These are phyloP conservation scores for Napeogenes sylphis DNA, from an alignment of 2,888 invertebrate species.

Conservation along the genomic window DNA sequence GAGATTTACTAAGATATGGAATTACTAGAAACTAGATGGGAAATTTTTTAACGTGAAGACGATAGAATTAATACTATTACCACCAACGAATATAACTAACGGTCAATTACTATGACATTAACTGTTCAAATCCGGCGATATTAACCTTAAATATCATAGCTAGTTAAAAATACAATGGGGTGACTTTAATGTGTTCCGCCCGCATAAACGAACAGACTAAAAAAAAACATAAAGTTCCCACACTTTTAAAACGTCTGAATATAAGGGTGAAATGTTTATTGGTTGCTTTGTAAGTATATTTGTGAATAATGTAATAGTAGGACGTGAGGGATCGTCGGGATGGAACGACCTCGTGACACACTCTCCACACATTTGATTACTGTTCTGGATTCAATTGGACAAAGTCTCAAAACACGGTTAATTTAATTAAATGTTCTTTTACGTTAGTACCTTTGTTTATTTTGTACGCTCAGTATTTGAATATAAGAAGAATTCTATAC, in stretches of 20 bases:
- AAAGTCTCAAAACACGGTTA: constrained; percentile 64
- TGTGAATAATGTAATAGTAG: constrained; percentile 57
- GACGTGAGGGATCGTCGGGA: constrained; percentile 35
- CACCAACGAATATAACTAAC: constrained; percentile 27
- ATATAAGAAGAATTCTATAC: background rate
- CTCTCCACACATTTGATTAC: constrained; percentile 55
- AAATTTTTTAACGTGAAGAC: constrained; percentile 40
- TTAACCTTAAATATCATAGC: too few relatives aligned
- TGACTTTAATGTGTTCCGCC: constrained; percentile 45
- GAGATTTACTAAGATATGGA: constrained; percentile 41
- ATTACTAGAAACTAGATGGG: constrained; percentile 35
- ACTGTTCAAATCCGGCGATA: too few relatives aligned
- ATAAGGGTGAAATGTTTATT: constrained; percentile 59
- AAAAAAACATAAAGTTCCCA: constrained; percentile 35
- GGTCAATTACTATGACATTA: too few relatives aligned
- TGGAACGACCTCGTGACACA: constrained; percentile 16
- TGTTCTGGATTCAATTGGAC: constrained; percentile 65
- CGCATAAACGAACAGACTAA: constrained; percentile 20
- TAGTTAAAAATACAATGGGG: background rate
- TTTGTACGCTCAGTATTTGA: background rate
- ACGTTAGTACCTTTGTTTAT: background rate
- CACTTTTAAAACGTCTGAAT: constrained; percentile 39
- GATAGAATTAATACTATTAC: constrained; percentile 15
- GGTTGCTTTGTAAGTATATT: constrained; percentile 47
- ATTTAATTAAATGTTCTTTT: constrained; percentile 49